Percentiles rank a stretch among this genome's conserved stretches.
These are phyloP conservation scores for Hypocryptadius cinnamomeus DNA, from an alignment of 2,113 vertebrate genomes.

Conservation along the genomic window DNA sequence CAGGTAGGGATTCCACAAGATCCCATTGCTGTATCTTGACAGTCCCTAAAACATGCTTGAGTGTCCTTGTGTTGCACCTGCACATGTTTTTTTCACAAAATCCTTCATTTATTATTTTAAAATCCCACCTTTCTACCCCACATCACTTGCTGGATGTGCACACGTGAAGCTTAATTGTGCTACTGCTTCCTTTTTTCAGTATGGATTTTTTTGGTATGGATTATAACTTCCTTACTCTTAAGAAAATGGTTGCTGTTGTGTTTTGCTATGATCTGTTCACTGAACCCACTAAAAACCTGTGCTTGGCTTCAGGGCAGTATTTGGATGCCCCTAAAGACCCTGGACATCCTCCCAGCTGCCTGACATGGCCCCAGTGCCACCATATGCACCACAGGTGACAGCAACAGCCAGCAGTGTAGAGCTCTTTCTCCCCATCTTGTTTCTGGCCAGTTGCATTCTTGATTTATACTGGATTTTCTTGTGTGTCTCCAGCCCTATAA, in stretches of 20 bases:
- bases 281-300: not conserved
- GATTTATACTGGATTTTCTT: not conserved
- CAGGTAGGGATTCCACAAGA: not conserved
- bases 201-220: not conserved
- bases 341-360: not conserved
- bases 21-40: not conserved
- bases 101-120: not conserved
- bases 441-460: not conserved
- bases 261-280: not conserved
- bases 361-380: not conserved
- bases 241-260: not conserved
- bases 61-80: not conserved
- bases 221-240: not conserved
- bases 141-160: not conserved
- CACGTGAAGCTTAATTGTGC: not conserved
- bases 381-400: not conserved
- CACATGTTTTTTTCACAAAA: not conserved
- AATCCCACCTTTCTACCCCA: not conserved
- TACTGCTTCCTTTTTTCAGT: not conserved
- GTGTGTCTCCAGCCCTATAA: not conserved
- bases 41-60: not conserved
- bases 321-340: not conserved
- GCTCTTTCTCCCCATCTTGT: not conserved
- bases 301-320: not conserved
- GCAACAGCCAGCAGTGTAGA: accelerated